Base-by-base conservation (phyloP, 2,113 vertebrate genomes). In the Etia nguti region DNA sequence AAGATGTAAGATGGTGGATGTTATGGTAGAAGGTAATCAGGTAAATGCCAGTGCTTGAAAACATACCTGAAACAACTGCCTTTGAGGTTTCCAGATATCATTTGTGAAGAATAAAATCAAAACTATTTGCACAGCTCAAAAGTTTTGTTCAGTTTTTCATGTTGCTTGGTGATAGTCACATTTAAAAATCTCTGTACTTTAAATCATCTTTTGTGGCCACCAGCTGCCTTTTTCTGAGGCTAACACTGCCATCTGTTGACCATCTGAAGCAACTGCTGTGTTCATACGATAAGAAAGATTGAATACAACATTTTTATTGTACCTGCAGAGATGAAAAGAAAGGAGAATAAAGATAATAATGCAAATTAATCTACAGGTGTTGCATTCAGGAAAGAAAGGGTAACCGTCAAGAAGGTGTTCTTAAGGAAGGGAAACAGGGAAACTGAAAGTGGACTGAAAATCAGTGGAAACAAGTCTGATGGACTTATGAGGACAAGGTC, bases 181-280 rank as follows among this genome's bases (percentile, higher is more conserved):
- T 85, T 31, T 46, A 46, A 60, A 79, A 38, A 59, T 12, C 7
- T 56, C 8, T 50, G 13, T 10, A 73, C 34, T 41, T 55, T 5
- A 46, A 12, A 56, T 13, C 4, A 41, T 26, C 31, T 15, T 34
- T 1, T 70, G 36, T 54, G 26, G 20, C 3, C 4, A 26, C 22
- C 4, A 13, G 4, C 52, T 41, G 54, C 3, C 2, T 75, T 41
- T 79, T 36, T 80, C n/a, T 65, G 5, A 79, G 62, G 83, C 22
- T 55, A 82, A 94, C 85, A 93, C 16, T 54, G 86, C 92, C 95
- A 90, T 86, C 95, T 96, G 87, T 43, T 89, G 94, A 92, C 38
- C 46, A 8, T 43, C 18, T 11, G 1, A 62, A 87, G 79, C 12
- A 79, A 31, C 50, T 65, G 52, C 83, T 54, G 38, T 83, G 18